Evolutionary conservation across 2,113 vertebrate species (phyloP).

Genomic region (Pachypanchax playfairii): DNA sequence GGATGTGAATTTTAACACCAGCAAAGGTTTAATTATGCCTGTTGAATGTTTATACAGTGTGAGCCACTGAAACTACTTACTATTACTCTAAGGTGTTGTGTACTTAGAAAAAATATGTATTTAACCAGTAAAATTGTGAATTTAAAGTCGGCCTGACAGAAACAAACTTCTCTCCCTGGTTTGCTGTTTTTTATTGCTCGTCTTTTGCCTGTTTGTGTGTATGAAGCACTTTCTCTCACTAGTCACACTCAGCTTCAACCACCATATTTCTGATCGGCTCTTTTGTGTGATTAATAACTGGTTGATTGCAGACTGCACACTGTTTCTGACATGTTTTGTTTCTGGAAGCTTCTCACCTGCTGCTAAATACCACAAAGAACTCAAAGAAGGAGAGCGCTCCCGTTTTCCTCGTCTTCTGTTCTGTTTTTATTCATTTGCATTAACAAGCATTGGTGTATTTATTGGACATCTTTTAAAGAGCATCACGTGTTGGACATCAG

Average conservation of each 20-base stretch:
- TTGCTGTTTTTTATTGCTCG: conserved; percentile 3
- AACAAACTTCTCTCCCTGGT: not conserved
- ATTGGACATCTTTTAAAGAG: conserved; percentile 73
- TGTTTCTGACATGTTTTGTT: conserved; percentile 29
- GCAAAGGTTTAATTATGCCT: conserved; percentile 26
- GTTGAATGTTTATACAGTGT: conserved; percentile 35
- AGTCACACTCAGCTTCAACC: not conserved
- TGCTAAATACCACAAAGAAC: conserved; percentile 63
- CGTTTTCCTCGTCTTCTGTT: conserved; percentile 16
- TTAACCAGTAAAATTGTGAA: conserved; percentile 12
- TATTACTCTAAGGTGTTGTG: conserved; percentile 18
- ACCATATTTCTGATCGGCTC: not conserved
- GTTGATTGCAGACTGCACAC: conserved; percentile 36
- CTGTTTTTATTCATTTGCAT: conserved; percentile 56
- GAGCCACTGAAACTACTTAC: conserved; percentile 16
- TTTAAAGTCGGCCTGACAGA: conserved; percentile 1
- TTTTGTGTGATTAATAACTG: conserved; percentile 32
- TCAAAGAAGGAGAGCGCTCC: conserved; percentile 39
- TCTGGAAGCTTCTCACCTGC: conserved; percentile 62
- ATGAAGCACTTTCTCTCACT: conserved; percentile 36
- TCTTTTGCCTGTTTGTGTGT: conserved; percentile 17
- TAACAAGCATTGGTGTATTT: conserved; percentile 80
- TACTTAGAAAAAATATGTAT: conserved; percentile 8
- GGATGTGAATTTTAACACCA: conserved; percentile 39
- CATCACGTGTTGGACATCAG: conserved; percentile 47